phyloP scores from a whole-genome alignment of 2,797 vertebrate species.

The Hydrophis major region DNA sequence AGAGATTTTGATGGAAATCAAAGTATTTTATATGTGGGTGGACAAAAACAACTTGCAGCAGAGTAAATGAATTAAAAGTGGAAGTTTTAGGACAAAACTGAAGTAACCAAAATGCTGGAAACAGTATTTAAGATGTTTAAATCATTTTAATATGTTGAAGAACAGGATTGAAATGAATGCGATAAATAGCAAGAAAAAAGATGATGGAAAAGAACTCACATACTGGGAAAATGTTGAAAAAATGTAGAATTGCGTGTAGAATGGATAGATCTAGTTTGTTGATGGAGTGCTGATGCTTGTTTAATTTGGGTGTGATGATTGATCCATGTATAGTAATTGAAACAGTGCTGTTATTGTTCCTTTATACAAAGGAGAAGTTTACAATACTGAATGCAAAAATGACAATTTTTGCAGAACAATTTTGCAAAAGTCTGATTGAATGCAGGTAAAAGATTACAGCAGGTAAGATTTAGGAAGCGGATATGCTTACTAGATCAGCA shows the following conservation, averaged over 20 bases:
- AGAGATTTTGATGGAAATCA: neutral
- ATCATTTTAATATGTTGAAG: neutral
- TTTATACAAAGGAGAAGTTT: neutral
- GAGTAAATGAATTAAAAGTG: neutral
- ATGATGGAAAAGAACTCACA: neutral
- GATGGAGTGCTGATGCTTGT: neutral
- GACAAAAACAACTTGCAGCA: neutral
- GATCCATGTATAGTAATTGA: neutral
- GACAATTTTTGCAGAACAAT: neutral
- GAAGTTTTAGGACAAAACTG: neutral
- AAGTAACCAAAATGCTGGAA: neutral
- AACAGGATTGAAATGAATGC: neutral
- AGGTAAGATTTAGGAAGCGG: neutral
- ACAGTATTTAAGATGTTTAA: neutral
- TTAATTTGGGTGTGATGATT: neutral
- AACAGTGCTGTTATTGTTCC: neutral
- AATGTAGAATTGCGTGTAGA: neutral
- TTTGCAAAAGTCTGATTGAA: neutral
- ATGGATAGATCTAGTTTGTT: neutral
- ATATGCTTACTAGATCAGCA: neutral
- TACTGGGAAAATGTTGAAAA: neutral
- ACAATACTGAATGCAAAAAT: neutral
- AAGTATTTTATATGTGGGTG: neutral
- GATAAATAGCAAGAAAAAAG: neutral
- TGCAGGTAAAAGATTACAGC: neutral